A percentile compares a stretch with the other conserved stretches of the same genome.
These are phyloP conservation scores for Apodemia duryi DNA, from an alignment of 2,888 invertebrate genomes.

Conservation along the genomic window DNA sequence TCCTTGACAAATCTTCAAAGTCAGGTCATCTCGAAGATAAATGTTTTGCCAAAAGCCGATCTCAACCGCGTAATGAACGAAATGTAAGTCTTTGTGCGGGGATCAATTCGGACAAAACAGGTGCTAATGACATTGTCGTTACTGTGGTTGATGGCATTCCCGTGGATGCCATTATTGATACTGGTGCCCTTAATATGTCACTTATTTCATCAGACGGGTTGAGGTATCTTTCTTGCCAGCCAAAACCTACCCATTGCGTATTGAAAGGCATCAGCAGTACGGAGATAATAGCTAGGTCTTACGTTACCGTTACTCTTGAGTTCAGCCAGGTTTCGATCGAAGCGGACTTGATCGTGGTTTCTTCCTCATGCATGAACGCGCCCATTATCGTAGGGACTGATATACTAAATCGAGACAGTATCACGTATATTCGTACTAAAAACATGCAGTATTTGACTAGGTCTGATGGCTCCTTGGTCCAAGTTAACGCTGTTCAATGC, in stretches of 20 bases:
- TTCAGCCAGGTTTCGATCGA: constrained; percentile 18
- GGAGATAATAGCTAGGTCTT: constrained; percentile 15
- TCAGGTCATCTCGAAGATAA: constrained; percentile 13
- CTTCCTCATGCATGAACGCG: constrained; percentile 18
- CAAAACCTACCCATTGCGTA: constrained; percentile 15
- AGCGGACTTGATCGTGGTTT: constrained; percentile 24
- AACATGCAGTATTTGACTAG: constrained; percentile 20
- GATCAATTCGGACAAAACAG: too few relatives aligned
- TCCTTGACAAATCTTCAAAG: not conserved
- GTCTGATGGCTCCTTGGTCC: too few relatives aligned
- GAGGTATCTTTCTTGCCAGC: constrained; percentile 4
- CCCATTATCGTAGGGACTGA: constrained; percentile 28
- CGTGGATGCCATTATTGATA: too few relatives aligned
- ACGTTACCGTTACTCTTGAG: constrained; percentile 20
- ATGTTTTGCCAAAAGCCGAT: constrained; percentile 27
- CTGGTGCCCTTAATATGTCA: too few relatives aligned
- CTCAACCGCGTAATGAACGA: constrained; percentile 29
- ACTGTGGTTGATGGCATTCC: too few relatives aligned
- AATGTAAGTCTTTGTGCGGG: too few relatives aligned
- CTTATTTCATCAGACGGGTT: too few relatives aligned
- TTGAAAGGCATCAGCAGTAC: constrained; percentile 22
- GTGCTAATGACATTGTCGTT: too few relatives aligned
- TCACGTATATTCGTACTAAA: constrained; percentile 24
- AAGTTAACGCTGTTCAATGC: too few relatives aligned
- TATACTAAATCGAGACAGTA: constrained; percentile 25